Evolutionary conservation across 2,797 vertebrate species (phyloP), one percentile per base, ranked within the genome.

Genomic region (Helostoma temminkii): DNA sequence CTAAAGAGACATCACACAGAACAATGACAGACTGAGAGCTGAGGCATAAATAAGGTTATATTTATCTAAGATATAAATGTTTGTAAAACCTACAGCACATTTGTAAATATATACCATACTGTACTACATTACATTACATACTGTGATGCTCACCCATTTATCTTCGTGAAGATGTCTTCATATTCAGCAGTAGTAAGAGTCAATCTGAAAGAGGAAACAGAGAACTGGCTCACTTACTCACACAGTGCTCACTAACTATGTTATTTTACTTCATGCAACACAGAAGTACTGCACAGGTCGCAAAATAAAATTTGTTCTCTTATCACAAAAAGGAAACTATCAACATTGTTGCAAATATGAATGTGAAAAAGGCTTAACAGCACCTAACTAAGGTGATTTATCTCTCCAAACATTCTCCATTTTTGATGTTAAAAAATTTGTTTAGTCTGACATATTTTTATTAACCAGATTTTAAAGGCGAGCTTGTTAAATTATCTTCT

Each of bases 61-160:
- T 57, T 64, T 28, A 45, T 54, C 9, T 3, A 19, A 28, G 11
- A 8, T 1, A 19, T 18, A 28, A 32, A 15, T 59, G 14, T 1
- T 14, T 6, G 10, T 12, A 19, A 53, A 22, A 36, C 18, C 6
- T 49, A 14, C 0, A 36, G 21, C 61, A 46, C 12, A 19, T 66
- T 65, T 15, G 22, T 0, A 24, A 8, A 34, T 8, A 37, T 4
- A 7, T 1, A 12, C 32, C 18, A 3, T 9, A 41, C 9, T 18
- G 5, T 1, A 45, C n/a, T n/a, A n/a, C n/a, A n/a, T n/a, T n/a
- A n/a, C n/a, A n/a, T n/a, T n/a, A n/a, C n/a, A n/a, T n/a, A n/a
- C n/a, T n/a, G n/a, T n/a, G n/a, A n/a, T n/a, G 16, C 93, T 78
- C 80, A 96, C 95, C 95, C 95, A 48, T 95, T 95, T 67, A 95